A percentile compares a stretch with the other conserved stretches of the same genome.
Conservation (phyloP, 2,888 invertebrate genomes). For the Hypselothyrea guttata region DNA sequence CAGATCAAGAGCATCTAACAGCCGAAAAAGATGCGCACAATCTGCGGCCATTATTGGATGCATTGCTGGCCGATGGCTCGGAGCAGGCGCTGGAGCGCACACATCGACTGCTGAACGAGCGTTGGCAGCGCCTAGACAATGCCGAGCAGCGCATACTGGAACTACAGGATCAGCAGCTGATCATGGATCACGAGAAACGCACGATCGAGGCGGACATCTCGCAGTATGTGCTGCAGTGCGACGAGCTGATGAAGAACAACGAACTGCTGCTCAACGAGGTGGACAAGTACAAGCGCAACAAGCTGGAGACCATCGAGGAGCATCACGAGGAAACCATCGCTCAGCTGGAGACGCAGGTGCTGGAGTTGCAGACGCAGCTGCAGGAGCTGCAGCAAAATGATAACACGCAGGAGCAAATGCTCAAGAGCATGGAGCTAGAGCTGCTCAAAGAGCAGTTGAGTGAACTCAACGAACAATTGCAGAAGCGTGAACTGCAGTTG, state of each 20-base stretch:
- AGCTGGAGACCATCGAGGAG: conserved; percentile 88
- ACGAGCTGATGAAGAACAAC: conserved; percentile 88
- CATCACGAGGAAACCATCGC: conserved; percentile 87
- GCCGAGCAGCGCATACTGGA: conserved; percentile 82
- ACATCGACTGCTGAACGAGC: conserved; percentile 84
- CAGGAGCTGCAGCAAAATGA: conserved; percentile 2
- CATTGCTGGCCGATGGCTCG: conserved; percentile 37
- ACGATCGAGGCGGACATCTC: conserved; percentile 82
- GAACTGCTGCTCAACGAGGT: conserved; percentile 87
- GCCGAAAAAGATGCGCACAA: conserved; percentile 61
- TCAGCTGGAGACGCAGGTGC: conserved; percentile 86
- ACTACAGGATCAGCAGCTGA: conserved; percentile 82
- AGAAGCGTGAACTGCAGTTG: conserved; percentile 39
- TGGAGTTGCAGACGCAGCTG: conserved; percentile 82
- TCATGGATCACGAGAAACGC: conserved; percentile 84
- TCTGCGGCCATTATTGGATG: conserved; percentile 63
- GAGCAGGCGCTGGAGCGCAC: conserved; percentile 69
- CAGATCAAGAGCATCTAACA: conserved; percentile 33
- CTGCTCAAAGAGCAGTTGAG: neutral
- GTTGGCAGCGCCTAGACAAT: conserved; percentile 82
- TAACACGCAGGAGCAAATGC: neutral
- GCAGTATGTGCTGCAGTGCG: conserved; percentile 85
- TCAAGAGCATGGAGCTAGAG: neutral
- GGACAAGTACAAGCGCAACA: conserved; percentile 84
- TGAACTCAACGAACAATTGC: neutral